Base-by-base conservation (phyloP, 2,113 vertebrate genomes). In the Pomatostomus ruficeps region DNA sequence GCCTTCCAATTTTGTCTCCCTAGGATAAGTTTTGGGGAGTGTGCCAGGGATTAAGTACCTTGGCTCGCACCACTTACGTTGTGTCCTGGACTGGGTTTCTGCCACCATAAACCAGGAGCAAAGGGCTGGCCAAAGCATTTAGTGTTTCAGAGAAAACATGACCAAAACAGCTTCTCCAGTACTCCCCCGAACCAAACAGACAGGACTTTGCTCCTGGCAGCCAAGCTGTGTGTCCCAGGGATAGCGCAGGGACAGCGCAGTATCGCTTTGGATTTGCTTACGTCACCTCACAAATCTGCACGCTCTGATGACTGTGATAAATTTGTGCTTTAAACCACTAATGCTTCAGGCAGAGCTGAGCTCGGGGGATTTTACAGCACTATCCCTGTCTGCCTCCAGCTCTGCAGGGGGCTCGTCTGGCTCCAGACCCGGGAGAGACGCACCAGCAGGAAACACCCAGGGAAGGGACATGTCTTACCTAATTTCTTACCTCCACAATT, bases 41-140 rank as follows among this genome's bases (percentile, higher is more conserved):
- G 10, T n/a, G 25, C 11, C 25, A 42, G 40, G 66, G 55, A 78
- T 71, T 33, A 71, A 57, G 14, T 24, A 40, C 54, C 28, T 40
- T 51, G 48, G 51, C 33, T 67, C 0, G 0, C 7, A 38, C 5
- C 19, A 6, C 24, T 26, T 46, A 15, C 0, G 0, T 14, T 62
- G 43, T 2, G 1, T 48, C 55, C 65, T 42, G 45, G 28, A 10
- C 51, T 55, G 5, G 0, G 26, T 54, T 92, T 87, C 21, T 89
- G 38, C 46, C 51, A 12, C 68, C 35, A 42, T 35, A n/a, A 65
- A 61, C 11, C 51, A 91, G 59, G 63, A 49, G 25, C 49, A 40
- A 9, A 2, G n/a, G 2, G 31, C 3, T 63, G 14, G 38, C 5
- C 63, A n/a, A 12, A 31, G 45, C 29, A 76, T 35, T 55, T 9